Evolutionary conservation across 1,140 invertebrate species (phyloP), one percentile per base, ranked within the genome.

Genomic region (Psilanteris sp.): DNA sequence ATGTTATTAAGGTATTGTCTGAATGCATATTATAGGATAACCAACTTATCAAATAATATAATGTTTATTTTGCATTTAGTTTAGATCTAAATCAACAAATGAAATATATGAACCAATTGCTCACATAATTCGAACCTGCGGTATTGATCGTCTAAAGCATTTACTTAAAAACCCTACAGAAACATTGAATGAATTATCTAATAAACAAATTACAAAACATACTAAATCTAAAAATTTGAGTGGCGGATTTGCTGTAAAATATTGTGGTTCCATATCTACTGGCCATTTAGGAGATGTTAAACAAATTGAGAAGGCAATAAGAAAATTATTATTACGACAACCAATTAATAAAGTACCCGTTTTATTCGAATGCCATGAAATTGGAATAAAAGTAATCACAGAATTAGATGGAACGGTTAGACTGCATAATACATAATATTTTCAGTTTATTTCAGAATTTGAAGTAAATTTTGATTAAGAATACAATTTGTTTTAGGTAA

Each of bases 1-100:
- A 88, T 76, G 85, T 92, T 68, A 86, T 92, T 24, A 92, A 92
- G 86, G 91, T 91, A 74, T 26, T 20, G 11, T 31, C 11, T 71
- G 24, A 20, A 20, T 3, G 5, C 18, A 20, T 20, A 3, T 20
- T 20, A n/a, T 20, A 20, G 5, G 18, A 20, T 20, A 5, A 3
- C 2, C 18, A 20, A 20, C n/a, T n/a, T n/a, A n/a, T n/a, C n/a
- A 20, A 20, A 5, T 20, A 3, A 20, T 29, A 29, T 29, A 3
- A 20, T 20, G n/a, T 39, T 13, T 20, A 18, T 9, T 48, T 24
- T 39, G 14, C 5, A 34, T 27, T 34, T 14, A 87, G 84, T 59
- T 52, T 32, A 80, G 81, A 16, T 67, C 78, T 36, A 85, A 83
- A 54, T 55, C 79, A 57, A 80, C 80, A 1, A 71, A 77, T 7